These are phyloP conservation scores for Trypoxylon attenuatum DNA, from an alignment of 2,888 invertebrate species.

Conservation along the genomic window DNA sequence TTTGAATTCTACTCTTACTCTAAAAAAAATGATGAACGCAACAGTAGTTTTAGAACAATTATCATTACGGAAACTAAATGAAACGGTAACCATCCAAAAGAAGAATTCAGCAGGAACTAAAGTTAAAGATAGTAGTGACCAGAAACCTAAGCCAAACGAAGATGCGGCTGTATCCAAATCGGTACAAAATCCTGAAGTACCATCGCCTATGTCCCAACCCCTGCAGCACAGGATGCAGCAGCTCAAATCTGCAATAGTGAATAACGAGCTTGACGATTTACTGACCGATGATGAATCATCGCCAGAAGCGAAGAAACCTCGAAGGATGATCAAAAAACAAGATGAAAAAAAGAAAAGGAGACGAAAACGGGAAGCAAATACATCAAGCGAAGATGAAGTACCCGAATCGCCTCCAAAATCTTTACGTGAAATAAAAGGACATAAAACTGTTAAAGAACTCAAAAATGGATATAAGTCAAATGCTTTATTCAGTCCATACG, in stretches of 20 bases:
- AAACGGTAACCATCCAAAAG: conserved; percentile 59
- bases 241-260: conserved; percentile 31
- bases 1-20: conserved; percentile 47
- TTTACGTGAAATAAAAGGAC: conserved; percentile 22
- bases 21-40: conserved; percentile 61
- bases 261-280: conserved; percentile 56
- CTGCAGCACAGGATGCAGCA: conserved; percentile 28
- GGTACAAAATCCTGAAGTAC: background rate
- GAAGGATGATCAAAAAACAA: conserved; percentile 22
- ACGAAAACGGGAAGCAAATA: conserved; percentile 25
- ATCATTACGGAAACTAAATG: conserved; percentile 45
- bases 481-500: conserved; percentile 77
- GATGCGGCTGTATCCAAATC: background rate
- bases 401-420: conserved; percentile 54
- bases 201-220: conserved; percentile 4
- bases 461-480: conserved; percentile 67
- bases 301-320: conserved; percentile 51
- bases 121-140: background rate
- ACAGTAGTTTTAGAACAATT: conserved; percentile 65
- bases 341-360: conserved; percentile 29
- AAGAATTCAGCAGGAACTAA: conserved; percentile 8
- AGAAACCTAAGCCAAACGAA: background rate
- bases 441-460: conserved; percentile 11
- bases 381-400: conserved; percentile 58
- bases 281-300: conserved; percentile 72